These are phyloP conservation scores for Pipistrellus pipistrellus DNA, from an alignment of 2,797 vertebrate species.

Conservation along the genomic window DNA sequence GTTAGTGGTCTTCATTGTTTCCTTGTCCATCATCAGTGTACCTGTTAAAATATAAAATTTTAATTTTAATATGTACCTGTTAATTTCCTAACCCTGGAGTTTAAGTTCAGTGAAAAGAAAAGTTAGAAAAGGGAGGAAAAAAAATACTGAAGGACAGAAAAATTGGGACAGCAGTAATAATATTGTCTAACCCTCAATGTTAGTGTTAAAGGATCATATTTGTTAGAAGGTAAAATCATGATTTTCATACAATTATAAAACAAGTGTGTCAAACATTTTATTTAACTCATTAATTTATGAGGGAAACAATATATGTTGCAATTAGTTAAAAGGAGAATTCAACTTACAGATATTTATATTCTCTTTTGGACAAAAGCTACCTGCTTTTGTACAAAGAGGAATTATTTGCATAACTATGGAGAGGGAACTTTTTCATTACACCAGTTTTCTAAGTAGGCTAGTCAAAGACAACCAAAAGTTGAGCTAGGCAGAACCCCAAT, in stretches of 20 bases:
- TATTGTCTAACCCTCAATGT: background rate
- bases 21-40: background rate
- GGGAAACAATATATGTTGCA: background rate
- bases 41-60: background rate
- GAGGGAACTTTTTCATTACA: background rate
- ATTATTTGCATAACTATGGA: background rate
- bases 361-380: background rate
- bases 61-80: background rate
- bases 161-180: background rate
- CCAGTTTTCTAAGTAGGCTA: constrained; percentile 22
- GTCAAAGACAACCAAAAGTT: background rate
- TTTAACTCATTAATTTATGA: constrained; percentile 41
- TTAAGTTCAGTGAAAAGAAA: constrained; percentile 31
- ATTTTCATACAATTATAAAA: constrained; percentile 3
- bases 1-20: background rate
- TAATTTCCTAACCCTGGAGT: background rate
- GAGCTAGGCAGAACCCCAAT: background rate
- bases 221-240: constrained; percentile 36
- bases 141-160: background rate
- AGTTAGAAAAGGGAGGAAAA: background rate
- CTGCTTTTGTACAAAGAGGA: background rate
- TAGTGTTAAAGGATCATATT: background rate
- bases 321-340: constrained; percentile 41
- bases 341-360: background rate
- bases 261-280: background rate